phyloP scores from a whole-genome alignment of 2,888 invertebrate species.

The Protonemura montana region DNA sequence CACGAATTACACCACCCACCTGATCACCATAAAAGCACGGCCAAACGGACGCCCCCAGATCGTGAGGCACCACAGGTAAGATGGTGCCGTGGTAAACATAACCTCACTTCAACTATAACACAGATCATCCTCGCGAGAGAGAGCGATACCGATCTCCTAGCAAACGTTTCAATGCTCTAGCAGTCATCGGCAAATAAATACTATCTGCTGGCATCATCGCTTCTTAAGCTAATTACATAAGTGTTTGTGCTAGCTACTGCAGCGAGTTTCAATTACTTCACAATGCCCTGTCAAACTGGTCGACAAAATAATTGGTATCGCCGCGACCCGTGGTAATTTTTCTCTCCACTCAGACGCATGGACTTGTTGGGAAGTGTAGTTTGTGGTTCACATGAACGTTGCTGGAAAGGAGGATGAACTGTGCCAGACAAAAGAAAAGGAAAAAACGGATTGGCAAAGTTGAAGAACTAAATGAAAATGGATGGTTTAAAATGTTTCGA shows the following conservation, averaged over 20 bases:
- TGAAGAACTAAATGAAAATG: no score
- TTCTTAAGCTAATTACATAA: not conserved
- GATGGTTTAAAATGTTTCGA: no score
- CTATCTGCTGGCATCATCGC: slow-evolving; percentile 7
- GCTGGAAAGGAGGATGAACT: no score
- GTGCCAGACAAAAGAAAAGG: no score
- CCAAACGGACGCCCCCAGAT: no score
- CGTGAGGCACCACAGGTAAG: no score
- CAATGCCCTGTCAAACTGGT: slow-evolving; percentile 1
- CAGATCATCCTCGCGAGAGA: not conserved
- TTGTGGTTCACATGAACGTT: no score
- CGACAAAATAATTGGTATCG: not conserved
- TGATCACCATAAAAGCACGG: no score
- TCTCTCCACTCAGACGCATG: not conserved
- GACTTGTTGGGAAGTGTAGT: no score
- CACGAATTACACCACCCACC: no score
- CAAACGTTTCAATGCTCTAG: not conserved
- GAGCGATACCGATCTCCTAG: not conserved
- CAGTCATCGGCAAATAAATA: not conserved
- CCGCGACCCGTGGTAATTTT: not conserved
- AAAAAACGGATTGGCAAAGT: no score
- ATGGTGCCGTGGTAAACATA: not conserved
- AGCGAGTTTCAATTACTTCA: not conserved
- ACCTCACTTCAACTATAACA: not conserved
- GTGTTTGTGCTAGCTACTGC: not conserved